Conservation (phyloP, 1,140 invertebrate genomes). For the Drosophila pandora region DNA sequence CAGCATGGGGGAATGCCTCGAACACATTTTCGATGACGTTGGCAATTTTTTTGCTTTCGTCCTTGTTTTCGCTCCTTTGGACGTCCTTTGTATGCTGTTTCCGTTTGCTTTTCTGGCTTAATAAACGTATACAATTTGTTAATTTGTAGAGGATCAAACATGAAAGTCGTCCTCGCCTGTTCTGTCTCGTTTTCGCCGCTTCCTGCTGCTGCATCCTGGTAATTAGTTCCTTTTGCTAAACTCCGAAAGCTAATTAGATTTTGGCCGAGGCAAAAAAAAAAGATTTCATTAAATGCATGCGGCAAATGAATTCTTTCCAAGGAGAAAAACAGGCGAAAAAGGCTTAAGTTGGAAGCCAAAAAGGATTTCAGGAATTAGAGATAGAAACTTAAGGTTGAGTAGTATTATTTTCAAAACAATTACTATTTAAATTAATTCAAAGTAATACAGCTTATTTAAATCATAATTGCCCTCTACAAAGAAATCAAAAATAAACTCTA, state of each 20-base stretch:
- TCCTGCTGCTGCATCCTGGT: conserved; percentile 44
- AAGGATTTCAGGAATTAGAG: not conserved
- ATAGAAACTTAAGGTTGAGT: no score
- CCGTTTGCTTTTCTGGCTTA: conserved; percentile 78
- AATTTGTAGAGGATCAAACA: conserved; percentile 81
- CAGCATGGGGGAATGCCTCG: conserved; percentile 62
- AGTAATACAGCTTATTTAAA: not conserved
- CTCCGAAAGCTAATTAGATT: conserved; percentile 71
- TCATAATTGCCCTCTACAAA: not conserved
- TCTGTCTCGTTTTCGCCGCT: not conserved
- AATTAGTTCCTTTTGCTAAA: conserved; percentile 68
- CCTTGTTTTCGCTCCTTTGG: conserved; percentile 31
- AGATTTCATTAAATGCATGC: conserved; percentile 71
- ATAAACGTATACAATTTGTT: conserved; percentile 82
- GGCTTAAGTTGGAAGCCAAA: conserved; percentile 18
- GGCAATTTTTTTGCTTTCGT: conserved; percentile 60
- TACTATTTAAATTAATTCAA: not conserved
- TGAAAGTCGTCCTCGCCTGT: conserved; percentile 48
- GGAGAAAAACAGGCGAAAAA: conserved; percentile 26
- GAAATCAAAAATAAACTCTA: not conserved
- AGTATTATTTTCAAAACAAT: not conserved
- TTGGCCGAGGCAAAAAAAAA: conserved; percentile 59
- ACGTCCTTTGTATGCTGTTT: conserved; percentile 65
- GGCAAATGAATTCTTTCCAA: conserved; percentile 41
- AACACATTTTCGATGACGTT: conserved; percentile 72